Evolutionary conservation across 2,113 vertebrate species (phyloP).

Genomic region (Cromileptes altivelis): DNA sequence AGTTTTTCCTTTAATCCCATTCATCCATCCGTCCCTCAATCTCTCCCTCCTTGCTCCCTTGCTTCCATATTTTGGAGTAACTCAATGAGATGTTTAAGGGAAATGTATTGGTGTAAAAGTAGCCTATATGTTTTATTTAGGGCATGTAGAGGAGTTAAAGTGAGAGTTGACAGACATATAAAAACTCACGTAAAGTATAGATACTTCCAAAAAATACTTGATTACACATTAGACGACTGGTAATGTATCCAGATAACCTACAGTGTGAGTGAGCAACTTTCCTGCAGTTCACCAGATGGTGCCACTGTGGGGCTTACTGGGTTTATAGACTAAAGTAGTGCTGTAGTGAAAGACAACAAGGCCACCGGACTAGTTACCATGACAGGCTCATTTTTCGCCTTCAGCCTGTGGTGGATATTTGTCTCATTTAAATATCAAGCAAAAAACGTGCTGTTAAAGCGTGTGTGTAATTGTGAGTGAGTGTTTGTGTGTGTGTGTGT

Average conservation of each 20-base stretch:
- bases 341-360: neutral
- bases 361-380: slow-evolving; percentile 5
- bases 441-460: neutral
- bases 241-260: neutral
- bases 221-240: too few relatives aligned
- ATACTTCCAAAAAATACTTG: too few relatives aligned
- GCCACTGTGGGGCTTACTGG: slow-evolving; percentile 60
- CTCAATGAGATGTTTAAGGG: too few relatives aligned
- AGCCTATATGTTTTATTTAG: too few relatives aligned
- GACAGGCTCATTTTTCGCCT: neutral
- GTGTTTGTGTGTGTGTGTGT: neutral
- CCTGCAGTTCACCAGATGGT: slow-evolving; percentile 68
- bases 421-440: neutral
- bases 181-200: too few relatives aligned
- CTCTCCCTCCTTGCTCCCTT: too few relatives aligned
- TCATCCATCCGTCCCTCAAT: too few relatives aligned
- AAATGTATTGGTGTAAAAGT: too few relatives aligned
- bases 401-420: neutral
- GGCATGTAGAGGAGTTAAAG: too few relatives aligned
- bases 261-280: slow-evolving; percentile 38
- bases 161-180: too few relatives aligned
- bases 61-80: too few relatives aligned
- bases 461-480: neutral
- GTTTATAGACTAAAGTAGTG: slow-evolving; percentile 16
- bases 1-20: too few relatives aligned